Evolutionary conservation across 2,888 invertebrate species (phyloP).

Genomic region (Rapana venosa): DNA sequence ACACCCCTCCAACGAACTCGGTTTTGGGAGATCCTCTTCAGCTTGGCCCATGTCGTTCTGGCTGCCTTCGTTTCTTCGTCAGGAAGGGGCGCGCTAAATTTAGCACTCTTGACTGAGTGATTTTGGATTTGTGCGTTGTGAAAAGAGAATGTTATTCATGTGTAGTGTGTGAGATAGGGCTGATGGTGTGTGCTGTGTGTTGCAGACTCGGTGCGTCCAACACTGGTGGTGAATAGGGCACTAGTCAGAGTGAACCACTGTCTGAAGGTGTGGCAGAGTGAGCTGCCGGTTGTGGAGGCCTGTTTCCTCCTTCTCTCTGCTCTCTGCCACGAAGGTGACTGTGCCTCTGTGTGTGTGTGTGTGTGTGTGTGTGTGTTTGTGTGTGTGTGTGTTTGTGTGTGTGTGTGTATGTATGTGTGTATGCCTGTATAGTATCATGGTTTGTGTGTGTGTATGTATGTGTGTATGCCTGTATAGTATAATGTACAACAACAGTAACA

Average conservation of each 20-base stretch:
- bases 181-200: background rate
- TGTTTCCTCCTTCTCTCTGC: conserved; percentile 45
- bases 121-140: too few relatives aligned
- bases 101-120: too few relatives aligned
- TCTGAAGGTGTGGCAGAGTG: conserved; percentile 40
- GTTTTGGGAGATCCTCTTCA: too few relatives aligned
- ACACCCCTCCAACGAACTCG: too few relatives aligned
- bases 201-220: conserved; percentile 21
- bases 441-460: background rate
- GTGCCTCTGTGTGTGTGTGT: background rate
- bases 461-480: background rate
- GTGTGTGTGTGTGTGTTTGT: background rate
- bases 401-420: background rate
- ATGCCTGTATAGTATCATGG: background rate
- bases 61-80: too few relatives aligned
- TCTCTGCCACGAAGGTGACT: conserved; percentile 44
- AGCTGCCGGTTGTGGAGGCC: conserved; percentile 30
- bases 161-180: too few relatives aligned
- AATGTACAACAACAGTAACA: background rate
- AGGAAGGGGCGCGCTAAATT: too few relatives aligned
- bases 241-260: conserved; percentile 29
- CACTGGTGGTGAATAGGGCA: background rate
- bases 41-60: too few relatives aligned
- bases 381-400: background rate
- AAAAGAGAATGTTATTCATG: too few relatives aligned